A percentile compares a stretch with the other conserved stretches of the same genome.
These are phyloP conservation scores for Melanaphis sacchari DNA, from an alignment of 1,140 invertebrate genomes.

Conservation along the genomic window DNA sequence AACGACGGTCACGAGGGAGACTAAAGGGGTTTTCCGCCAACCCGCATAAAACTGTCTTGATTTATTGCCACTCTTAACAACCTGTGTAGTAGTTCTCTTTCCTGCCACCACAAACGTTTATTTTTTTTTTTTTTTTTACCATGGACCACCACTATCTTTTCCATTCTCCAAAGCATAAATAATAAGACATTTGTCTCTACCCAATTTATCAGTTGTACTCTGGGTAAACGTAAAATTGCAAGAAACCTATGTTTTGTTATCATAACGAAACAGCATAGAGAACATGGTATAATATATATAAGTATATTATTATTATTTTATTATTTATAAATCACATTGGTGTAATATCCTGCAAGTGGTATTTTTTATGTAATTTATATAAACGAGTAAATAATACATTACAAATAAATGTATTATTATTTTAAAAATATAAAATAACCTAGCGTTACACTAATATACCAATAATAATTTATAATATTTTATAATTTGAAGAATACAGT, in stretches of 20 bases:
- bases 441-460: not conserved
- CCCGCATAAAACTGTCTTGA: conserved; percentile 51
- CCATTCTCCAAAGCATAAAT: conserved; percentile 31
- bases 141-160: not conserved
- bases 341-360: not conserved
- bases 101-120: conserved; percentile 27
- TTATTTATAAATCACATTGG: not conserved
- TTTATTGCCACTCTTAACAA: conserved; percentile 53
- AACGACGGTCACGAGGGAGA: conserved; percentile 23
- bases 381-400: not conserved
- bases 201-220: conserved; percentile 23
- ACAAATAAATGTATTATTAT: not conserved
- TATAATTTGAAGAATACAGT: not conserved
- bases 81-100: not conserved
- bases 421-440: not conserved
- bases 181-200: conserved; percentile 47
- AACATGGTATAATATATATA: not conserved
- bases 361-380: not conserved
- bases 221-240: not conserved
- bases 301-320: not conserved
- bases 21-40: not conserved
- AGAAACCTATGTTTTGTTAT: not conserved
- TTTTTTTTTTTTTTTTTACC: conserved; percentile 23
- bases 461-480: not conserved
- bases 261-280: not conserved